phyloP scores from a whole-genome alignment of 2,888 invertebrate genomes.

The Lamellibrachia satsuma region DNA sequence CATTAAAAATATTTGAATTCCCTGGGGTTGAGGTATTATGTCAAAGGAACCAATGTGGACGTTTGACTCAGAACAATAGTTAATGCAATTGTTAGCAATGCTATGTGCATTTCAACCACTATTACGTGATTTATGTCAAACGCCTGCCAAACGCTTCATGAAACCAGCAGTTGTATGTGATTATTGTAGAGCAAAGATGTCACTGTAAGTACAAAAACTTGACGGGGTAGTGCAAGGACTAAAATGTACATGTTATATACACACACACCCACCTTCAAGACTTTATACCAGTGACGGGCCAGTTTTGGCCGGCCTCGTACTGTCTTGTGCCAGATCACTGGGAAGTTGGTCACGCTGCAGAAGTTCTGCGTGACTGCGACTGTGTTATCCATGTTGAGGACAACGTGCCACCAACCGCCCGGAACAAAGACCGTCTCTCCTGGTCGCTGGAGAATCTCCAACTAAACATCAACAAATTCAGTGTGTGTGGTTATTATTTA shows the following conservation, averaged over 20 bases:
- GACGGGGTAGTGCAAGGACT: no score
- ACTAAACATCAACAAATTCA: slow-evolving; percentile 67
- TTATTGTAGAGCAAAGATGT: no score
- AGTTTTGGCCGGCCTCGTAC: slow-evolving; percentile 90
- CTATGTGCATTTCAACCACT: no score
- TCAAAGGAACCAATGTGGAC: no score
- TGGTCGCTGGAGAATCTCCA: slow-evolving; percentile 93
- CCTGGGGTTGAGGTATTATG: no score
- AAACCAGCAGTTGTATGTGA: no score
- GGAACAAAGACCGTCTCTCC: slow-evolving; percentile 99
- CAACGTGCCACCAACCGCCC: slow-evolving; percentile 99
- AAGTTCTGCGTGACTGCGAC: slow-evolving; percentile 99
- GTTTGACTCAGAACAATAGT: no score
- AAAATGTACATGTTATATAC: neutral
- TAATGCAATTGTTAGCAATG: no score
- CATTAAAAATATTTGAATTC: no score
- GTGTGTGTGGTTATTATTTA: neutral
- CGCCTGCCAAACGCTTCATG: no score
- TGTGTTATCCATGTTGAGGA: slow-evolving; percentile 93
- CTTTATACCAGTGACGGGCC: slow-evolving; percentile 86
- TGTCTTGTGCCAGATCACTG: slow-evolving; percentile 98
- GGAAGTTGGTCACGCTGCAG: slow-evolving; percentile 87
- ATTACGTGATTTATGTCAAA: no score
- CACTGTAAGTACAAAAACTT: no score
- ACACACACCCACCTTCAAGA: slow-evolving; percentile 60